A percentile compares a stretch with the other conserved stretches of the same genome.
These are phyloP conservation scores for Ashinkailepas kermadecensis DNA, from an alignment of 2,888 invertebrate genomes.

Conservation along the genomic window DNA sequence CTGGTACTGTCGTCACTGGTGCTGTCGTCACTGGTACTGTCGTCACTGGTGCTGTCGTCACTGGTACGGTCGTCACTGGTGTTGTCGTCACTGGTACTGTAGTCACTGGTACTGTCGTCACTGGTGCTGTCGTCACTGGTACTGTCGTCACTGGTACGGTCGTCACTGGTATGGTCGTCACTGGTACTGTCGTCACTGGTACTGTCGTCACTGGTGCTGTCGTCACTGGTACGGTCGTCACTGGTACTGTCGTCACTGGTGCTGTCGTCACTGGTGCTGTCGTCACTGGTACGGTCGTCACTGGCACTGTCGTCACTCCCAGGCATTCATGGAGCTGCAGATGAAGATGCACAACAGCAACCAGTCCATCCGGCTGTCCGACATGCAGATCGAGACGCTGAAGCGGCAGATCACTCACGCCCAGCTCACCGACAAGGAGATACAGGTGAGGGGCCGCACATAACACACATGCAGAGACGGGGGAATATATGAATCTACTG, in stretches of 20 bases:
- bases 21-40: too few species aligned
- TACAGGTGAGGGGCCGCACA: slow-evolving; percentile 38
- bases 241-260: slow-evolving; percentile 26
- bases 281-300: too few species aligned
- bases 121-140: too few species aligned
- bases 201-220: background rate
- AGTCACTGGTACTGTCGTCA: too few species aligned
- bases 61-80: too few species aligned
- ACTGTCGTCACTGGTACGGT: too few species aligned
- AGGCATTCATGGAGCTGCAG: slow-evolving; percentile 73
- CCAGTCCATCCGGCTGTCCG: slow-evolving; percentile 68
- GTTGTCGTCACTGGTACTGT: too few species aligned
- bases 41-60: too few species aligned
- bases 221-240: too few species aligned
- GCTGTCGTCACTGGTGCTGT: too few species aligned
- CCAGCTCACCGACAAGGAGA: slow-evolving; percentile 59
- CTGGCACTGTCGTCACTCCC: slow-evolving; percentile 31
- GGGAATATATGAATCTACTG: too few species aligned
- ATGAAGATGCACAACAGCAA: slow-evolving; percentile 70
- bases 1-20: too few species aligned
- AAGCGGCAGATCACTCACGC: slow-evolving; percentile 61
- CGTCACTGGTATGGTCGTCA: slow-evolving; percentile 24
- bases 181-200: background rate
- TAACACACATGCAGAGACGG: background rate
- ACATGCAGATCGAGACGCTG: slow-evolving; percentile 64